A percentile compares a stretch with the other conserved stretches of the same genome.
These are phyloP conservation scores for Zootoca vivipara DNA, from an alignment of 2,113 vertebrate species.

Conservation along the genomic window DNA sequence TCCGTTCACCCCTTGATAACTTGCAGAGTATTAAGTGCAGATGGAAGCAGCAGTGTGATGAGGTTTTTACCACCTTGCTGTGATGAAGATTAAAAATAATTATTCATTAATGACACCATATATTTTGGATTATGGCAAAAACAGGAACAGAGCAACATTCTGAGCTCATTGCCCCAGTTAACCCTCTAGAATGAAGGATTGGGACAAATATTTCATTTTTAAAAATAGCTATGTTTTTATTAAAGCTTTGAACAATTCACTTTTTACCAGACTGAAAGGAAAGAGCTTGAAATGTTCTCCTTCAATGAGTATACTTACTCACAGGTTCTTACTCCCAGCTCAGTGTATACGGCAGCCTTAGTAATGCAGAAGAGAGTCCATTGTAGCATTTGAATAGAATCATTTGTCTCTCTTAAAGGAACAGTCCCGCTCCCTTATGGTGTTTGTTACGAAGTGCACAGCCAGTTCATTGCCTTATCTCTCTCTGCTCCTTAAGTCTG, in stretches of 20 bases:
- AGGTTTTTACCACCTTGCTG: not conserved
- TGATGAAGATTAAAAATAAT: conserved; percentile 5
- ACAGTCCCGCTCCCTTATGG: too few relatives aligned
- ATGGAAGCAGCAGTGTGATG: not conserved
- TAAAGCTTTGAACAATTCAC: not conserved
- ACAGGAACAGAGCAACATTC: not conserved
- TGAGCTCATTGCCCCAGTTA: not conserved
- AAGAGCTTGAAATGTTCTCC: not conserved
- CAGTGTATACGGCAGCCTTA: not conserved
- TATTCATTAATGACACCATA: not conserved
- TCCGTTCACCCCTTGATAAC: not conserved
- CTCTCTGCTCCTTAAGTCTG: not conserved
- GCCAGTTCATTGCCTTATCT: too few relatives aligned
- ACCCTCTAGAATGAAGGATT: not conserved
- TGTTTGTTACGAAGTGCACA: too few relatives aligned
- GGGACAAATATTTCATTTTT: not conserved
- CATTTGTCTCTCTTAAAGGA: too few relatives aligned
- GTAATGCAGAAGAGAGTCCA: too few relatives aligned
- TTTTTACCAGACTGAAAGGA: not conserved
- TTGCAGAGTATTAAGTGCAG: not conserved
- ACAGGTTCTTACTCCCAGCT: not conserved
- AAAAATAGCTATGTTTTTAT: not conserved
- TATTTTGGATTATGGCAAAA: not conserved
- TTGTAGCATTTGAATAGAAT: too few relatives aligned
- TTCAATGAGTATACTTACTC: not conserved